Base-by-base conservation (phyloP, 2,888 invertebrate genomes). In the Caenorhabditis wallacei region DNA sequence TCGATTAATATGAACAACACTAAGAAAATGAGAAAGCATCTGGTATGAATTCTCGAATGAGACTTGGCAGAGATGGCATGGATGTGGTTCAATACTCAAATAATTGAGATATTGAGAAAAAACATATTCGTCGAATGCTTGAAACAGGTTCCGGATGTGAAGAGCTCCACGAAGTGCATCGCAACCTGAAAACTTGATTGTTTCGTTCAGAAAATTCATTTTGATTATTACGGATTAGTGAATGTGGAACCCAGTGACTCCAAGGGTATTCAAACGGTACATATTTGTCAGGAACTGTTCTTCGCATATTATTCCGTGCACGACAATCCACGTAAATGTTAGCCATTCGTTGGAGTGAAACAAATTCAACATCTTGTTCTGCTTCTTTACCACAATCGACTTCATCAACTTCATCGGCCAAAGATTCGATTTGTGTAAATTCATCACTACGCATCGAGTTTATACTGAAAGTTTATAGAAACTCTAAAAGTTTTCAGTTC, bases 341-440 rank as follows among this genome's bases (percentile, higher is more conserved):
- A 2, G 40, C 24, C 26, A 48, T 26, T 18, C 24, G 20, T 46
- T 51, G 71, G 1, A 59, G 54, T 26, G 13, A 26, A 18, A 22
- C 20, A 2, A 3, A 2, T 2, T 8, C 13, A 2, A 13, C 13
- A 48, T 68, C 68, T 1, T 54, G 2, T 22, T 54, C 56, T 1
- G 54, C 56, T 0, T 26, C 30, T 22, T 20, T 18, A 16, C 30
- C 57, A 16, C 24, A 46, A 57, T 57, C 57, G 8, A 57, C 48
- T 37, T 70, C 70, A 26, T 70, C 70, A 13, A 56, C 56, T 7
- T 48, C 70, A 13, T 43, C 57, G n/a, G n/a, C n/a, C n/a, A n/a
- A n/a, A n/a, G n/a, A n/a, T n/a, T 57, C 70, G 35, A 70, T 18
- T 70, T 70, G 70, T 8, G 70, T 57, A 48, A 57, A 70, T 7